Conservation (phyloP, 2,888 invertebrate species). For the Alviniconcha strummeri region DNA sequence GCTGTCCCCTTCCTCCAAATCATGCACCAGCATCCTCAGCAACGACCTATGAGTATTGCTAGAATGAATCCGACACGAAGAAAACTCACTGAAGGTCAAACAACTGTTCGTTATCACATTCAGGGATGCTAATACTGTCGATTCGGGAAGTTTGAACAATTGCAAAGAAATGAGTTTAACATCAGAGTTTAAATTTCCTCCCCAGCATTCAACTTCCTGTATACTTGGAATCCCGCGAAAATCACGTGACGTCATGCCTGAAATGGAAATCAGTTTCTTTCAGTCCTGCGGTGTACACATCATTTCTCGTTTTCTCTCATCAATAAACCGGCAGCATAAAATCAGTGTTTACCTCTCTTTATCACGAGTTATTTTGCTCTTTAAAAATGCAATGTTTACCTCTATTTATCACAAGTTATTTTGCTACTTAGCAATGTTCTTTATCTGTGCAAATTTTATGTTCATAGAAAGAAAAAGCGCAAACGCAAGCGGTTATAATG, state of each 20-base stretch:
- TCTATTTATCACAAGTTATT: too few species aligned
- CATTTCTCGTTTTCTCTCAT: too few species aligned
- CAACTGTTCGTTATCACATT: conserved; percentile 14
- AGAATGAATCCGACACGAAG: conserved; percentile 7
- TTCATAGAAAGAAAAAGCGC: too few species aligned
- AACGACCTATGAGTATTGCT: conserved; percentile 1
- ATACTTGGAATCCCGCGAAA: conserved; percentile 14
- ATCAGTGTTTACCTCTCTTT: too few species aligned
- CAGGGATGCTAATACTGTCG: not conserved
- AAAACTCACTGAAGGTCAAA: conserved; percentile 4
- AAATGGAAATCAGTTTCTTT: not conserved
- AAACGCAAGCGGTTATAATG: too few species aligned
- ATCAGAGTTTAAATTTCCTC: conserved; percentile 9
- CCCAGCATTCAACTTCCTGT: conserved; percentile 33
- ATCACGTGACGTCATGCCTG: conserved; percentile 26
- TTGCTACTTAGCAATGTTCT: too few species aligned
- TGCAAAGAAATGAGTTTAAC: conserved; percentile 19
- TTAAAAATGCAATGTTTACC: too few species aligned
- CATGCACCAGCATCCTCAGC: conserved; percentile 6
- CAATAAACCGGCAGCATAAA: too few species aligned
- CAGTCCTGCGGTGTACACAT: too few species aligned
- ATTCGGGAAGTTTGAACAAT: not conserved
- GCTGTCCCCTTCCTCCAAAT: conserved; percentile 18
- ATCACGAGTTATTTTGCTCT: too few species aligned
- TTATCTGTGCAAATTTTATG: too few species aligned